Percentiles rank a stretch among this genome's conserved stretches.
phyloP scores from a whole-genome alignment of 2,797 vertebrate genomes.

The Ibycter americanus region DNA sequence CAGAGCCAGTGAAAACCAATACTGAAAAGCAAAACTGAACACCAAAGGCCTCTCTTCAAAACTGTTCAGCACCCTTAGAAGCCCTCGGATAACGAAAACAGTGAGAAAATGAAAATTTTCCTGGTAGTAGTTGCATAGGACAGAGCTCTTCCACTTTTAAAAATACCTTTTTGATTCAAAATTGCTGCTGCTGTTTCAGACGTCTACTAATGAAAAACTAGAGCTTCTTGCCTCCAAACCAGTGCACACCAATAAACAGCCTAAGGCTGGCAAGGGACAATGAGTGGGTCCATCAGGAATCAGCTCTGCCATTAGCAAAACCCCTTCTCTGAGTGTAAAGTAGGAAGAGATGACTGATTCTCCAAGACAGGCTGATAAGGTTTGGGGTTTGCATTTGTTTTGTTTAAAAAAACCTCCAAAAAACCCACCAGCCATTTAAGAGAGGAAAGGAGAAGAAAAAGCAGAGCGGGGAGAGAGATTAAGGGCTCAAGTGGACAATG shows the following conservation, averaged over 20 bases:
- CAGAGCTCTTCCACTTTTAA: not conserved
- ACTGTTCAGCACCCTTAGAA: not conserved
- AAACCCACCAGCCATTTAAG: not conserved
- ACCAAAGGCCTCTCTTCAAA: not conserved
- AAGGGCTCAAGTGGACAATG: not conserved
- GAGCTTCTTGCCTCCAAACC: not conserved
- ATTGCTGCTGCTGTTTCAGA: not conserved
- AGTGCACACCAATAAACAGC: not conserved
- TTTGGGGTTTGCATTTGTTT: not conserved
- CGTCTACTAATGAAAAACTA: not conserved
- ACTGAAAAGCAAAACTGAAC: not conserved
- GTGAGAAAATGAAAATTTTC: not conserved
- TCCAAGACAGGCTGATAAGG: not conserved
- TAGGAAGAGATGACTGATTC: not conserved
- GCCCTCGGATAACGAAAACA: not conserved
- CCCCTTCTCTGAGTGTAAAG: not conserved
- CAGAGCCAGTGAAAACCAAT: slow-evolving; percentile 2
- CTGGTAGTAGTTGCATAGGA: not conserved
- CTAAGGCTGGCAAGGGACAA: not conserved
- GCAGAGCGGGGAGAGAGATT: not conserved
- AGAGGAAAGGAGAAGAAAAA: not conserved
- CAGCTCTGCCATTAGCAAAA: not conserved
- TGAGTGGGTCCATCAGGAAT: not conserved
- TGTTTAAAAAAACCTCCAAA: not conserved
- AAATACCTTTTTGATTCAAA: not conserved